Evolutionary conservation across 1,140 invertebrate genomes (phyloP), one percentile per base, ranked within the genome.

Genomic region (Dendroctonus valens): DNA sequence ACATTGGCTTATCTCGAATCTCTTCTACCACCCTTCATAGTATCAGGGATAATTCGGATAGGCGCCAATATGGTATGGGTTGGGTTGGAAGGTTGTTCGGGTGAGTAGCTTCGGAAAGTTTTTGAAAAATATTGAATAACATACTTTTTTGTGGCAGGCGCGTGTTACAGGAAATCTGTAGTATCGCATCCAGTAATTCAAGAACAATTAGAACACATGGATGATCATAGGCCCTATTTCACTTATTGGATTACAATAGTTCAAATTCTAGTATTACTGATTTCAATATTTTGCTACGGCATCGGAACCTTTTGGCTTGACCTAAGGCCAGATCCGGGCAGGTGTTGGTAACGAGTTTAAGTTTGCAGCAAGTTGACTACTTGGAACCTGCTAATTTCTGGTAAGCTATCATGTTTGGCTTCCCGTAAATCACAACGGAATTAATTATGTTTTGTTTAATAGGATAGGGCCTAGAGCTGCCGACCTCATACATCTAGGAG

Each of bases 201-300:
- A 63, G 84, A 87, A 59, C 91, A 96, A 77, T 77, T 98, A 67
- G 93, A 97, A 75, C 91, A 96, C 75, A 84, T 97, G 74, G 91
- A 94, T 74, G 95, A 98, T 81, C 91, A 97, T 79, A 85, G 97
- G 70, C 97, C 97, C 2, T 98, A 93, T 81, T 99, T 99, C 79
- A 99, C 97, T 38, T 99, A 97, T 81, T 99, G 94, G 91, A 91
- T 99, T 38, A 97, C 94, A 51, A 94, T 92, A 9, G 95, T 98
- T 44, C 97, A 99, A 81, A 87, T 97, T 63, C 81, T 98, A 60
- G 91, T 99, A 67, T 83, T 97, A 59, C 86, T 97, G 54, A 87
- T 98, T 52, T 92, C 95, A 3, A 81, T 99, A 26, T 83, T 91
- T 52, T 94, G 93, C 69, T 99, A 99, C 79, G 97, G 97, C 49